Evolutionary conservation across 2,797 vertebrate species (phyloP), one percentile per base, ranked within the genome.

Genomic region (Lepilemur septentrionalis): DNA sequence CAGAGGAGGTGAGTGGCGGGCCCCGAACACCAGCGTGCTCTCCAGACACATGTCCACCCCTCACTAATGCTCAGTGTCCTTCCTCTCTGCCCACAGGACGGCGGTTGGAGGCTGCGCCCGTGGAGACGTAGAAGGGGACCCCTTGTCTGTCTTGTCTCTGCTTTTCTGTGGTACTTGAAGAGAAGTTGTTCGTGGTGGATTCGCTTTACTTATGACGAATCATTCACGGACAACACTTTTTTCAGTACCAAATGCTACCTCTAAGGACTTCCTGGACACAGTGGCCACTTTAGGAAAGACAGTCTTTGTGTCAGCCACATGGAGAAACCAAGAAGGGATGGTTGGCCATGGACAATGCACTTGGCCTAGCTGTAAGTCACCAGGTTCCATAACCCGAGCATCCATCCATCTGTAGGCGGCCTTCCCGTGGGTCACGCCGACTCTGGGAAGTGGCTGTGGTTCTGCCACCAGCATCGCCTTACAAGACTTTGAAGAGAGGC

Each of bases 141-240:
- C 61, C 73, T 70, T 93, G 87, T 93, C 72, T 97, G 57, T 90
- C 95, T 95, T 92, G 91, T 70, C 65, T 82, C 95, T 76, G 78
- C 89, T 57, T 97, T 84, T 94, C 94, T 87, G 96, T 97, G 97
- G 96, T 95, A 96, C 95, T 96, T 97, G 97, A 97, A 91, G 97
- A 97, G 97, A 97, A 97, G 97, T 97, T 96, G 96, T 97, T 97
- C 95, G 96, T 97, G 97, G 97, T 97, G 96, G 97, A 97, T 97
- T 97, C 94, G 97, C 97, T 95, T 80, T 97, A 98, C 96, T 98
- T 98, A 85, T 95, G n/a, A 81, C 97, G 96, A 94, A 98, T 97
- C 96, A n/a, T 97, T 98, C 97, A 98, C 96, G 97, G 98, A 97
- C 91, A 98, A 97, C 98, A 91, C 96, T 97, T 96, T 95, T 96